These are phyloP conservation scores for Synergus itoensis DNA, from an alignment of 2,888 invertebrate species.

Conservation along the genomic window DNA sequence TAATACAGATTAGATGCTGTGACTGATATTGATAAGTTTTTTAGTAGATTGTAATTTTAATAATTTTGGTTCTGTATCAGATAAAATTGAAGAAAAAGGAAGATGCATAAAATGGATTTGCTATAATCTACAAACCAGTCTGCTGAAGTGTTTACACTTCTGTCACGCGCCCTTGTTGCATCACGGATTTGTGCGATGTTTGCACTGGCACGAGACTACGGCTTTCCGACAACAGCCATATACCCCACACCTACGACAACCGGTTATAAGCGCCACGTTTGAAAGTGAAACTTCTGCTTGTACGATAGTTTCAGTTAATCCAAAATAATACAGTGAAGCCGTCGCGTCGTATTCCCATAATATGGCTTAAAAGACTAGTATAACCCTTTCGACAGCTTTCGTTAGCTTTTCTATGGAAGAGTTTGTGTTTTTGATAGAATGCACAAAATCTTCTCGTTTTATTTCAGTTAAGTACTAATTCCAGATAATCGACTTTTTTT, in stretches of 20 bases:
- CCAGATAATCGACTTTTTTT: too few species aligned
- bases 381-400: conserved; percentile 51
- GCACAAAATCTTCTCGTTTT: too few species aligned
- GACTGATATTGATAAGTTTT: neutral
- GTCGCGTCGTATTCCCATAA: conserved; percentile 37
- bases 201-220: conserved; percentile 73
- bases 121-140: conserved; percentile 62
- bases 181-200: conserved; percentile 73
- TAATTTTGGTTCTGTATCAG: neutral
- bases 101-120: conserved; percentile 55
- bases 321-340: conserved; percentile 69
- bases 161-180: conserved; percentile 45
- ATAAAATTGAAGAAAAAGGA: neutral
- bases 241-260: conserved; percentile 44
- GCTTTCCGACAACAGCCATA: conserved; percentile 71
- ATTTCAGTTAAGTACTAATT: too few species aligned
- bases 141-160: conserved; percentile 63
- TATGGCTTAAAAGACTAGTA: conserved; percentile 49
- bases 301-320: conserved; percentile 73
- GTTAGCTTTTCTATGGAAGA: conserved; percentile 41
- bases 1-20: too few species aligned
- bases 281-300: conserved; percentile 76
- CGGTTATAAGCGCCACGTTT: conserved; percentile 62
- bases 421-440: neutral
- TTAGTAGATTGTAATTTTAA: neutral